These are phyloP conservation scores for Hyperoplus lanceolatus DNA, from an alignment of 2,797 vertebrate species.

Conservation along the genomic window DNA sequence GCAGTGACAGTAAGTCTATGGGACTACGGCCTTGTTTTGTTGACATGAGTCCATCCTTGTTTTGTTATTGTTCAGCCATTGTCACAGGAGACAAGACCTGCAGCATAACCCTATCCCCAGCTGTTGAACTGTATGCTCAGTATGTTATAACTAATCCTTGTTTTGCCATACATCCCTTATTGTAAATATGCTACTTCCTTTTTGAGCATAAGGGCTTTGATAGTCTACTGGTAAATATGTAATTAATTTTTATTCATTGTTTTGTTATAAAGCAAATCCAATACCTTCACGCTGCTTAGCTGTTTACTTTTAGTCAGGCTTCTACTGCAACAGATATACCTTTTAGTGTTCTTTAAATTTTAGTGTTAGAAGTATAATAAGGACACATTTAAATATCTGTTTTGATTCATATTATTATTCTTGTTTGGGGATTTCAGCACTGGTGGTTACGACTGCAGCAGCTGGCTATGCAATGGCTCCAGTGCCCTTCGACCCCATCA, in stretches of 20 bases:
- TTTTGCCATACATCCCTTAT: neutral
- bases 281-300: neutral
- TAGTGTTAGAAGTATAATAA: neutral
- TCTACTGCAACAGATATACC: neutral
- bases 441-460: conserved; percentile 93
- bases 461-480: conserved; percentile 96
- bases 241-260: too few relatives aligned
- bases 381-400: neutral
- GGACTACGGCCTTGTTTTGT: neutral
- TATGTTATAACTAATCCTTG: neutral
- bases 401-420: neutral
- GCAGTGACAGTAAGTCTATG: neutral
- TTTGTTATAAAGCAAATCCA: neutral
- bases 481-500: conserved; percentile 89
- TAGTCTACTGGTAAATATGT: too few relatives aligned
- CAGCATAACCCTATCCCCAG: neutral
- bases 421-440: conserved; percentile 83
- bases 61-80: neutral
- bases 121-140: neutral
- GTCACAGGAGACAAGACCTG: neutral
- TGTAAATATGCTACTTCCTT: neutral
- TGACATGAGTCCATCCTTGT: neutral
- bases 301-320: neutral
- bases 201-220: neutral
- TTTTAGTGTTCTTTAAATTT: neutral